These are phyloP conservation scores for Collichthys lucidus DNA, from an alignment of 2,113 vertebrate genomes.

Conservation along the genomic window DNA sequence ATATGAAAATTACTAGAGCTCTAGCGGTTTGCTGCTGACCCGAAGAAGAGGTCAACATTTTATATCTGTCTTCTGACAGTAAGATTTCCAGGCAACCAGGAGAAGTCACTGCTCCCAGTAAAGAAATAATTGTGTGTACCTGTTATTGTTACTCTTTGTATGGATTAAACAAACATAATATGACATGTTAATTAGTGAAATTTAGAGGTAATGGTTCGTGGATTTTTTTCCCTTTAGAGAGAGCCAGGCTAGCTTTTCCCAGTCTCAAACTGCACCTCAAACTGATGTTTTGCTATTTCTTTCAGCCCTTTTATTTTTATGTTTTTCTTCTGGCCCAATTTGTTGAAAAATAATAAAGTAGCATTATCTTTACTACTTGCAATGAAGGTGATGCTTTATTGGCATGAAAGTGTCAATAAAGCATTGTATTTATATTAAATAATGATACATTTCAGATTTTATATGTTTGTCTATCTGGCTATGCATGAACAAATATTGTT, in stretches of 20 bases:
- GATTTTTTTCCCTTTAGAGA: background rate
- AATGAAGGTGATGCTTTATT: too few species aligned
- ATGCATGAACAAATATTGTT: background rate
- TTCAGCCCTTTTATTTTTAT: background rate
- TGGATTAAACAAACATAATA: background rate
- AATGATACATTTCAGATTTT: background rate
- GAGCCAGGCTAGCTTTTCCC: background rate
- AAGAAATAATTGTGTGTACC: background rate
- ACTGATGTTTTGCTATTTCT: background rate
- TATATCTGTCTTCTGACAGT: background rate
- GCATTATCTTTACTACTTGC: too few species aligned
- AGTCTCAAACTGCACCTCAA: background rate
- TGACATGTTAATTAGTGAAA: background rate
- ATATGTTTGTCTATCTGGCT: background rate
- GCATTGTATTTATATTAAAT: background rate
- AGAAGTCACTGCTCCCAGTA: background rate
- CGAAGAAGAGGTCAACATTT: conserved; percentile 14
- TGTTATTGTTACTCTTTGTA: background rate
- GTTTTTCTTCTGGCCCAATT: too few species aligned
- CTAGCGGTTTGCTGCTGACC: conserved; percentile 36
- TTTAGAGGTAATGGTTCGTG: background rate
- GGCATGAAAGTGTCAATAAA: background rate
- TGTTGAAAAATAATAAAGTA: too few species aligned
- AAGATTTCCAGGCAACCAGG: background rate
- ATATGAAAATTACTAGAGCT: conserved; percentile 28